A percentile compares a stretch with the other conserved stretches of the same genome.
Conservation (phyloP, 2,797 vertebrate species). For the Borostomias antarcticus region DNA sequence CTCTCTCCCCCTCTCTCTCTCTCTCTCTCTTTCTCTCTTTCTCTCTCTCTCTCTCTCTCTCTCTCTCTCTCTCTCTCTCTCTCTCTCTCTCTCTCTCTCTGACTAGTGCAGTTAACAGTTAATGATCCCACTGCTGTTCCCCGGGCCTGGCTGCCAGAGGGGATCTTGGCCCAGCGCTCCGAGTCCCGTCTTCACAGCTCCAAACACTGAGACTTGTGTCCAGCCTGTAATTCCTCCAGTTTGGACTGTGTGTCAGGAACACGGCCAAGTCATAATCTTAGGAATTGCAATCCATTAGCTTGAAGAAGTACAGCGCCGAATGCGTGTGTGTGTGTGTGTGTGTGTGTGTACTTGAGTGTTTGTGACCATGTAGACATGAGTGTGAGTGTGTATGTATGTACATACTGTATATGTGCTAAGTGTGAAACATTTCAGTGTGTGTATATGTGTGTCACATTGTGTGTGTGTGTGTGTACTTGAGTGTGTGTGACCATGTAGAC, state of each 20-base stretch:
- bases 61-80: neutral
- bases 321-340: constrained; percentile 13
- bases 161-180: too few relatives aligned
- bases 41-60: too few relatives aligned
- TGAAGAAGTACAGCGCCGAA: constrained; percentile 76
- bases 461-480: constrained; percentile 12
- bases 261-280: constrained; percentile 86
- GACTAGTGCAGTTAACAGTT: too few relatives aligned
- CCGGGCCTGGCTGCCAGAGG: too few relatives aligned
- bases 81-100: neutral
- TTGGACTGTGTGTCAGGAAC: constrained; percentile 77
- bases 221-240: constrained; percentile 81
- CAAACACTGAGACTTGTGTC: constrained; percentile 69
- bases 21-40: too few relatives aligned
- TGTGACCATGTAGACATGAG: too few relatives aligned
- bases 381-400: neutral
- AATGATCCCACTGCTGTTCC: too few relatives aligned
- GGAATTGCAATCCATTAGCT: constrained; percentile 81
- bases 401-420: neutral
- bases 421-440: too few relatives aligned
- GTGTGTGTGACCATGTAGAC: neutral
- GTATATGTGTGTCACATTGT: too few relatives aligned
- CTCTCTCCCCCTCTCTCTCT: too few relatives aligned
- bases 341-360: constrained; percentile 7
- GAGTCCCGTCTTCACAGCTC: neutral